Conservation (phyloP, 2,113 vertebrate species). For the Rostratula benghalensis region DNA sequence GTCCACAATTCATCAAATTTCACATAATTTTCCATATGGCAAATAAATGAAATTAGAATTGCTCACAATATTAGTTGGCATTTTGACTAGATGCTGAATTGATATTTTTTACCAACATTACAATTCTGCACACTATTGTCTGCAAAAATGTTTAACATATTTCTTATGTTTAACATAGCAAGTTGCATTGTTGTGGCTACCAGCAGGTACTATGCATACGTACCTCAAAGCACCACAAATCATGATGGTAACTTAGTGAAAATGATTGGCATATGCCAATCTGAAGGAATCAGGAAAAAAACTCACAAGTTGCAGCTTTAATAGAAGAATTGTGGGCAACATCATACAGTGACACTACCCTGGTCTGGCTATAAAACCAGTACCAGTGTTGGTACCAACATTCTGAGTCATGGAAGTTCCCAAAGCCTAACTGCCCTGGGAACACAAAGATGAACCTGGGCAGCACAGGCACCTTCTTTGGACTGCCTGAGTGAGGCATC, state of each 20-base stretch:
- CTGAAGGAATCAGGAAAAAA: background rate
- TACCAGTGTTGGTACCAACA: fast-evolving
- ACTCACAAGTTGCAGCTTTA: background rate
- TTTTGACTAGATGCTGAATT: background rate
- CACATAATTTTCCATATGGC: background rate
- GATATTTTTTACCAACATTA: background rate
- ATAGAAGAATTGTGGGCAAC: background rate
- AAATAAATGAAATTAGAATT: background rate
- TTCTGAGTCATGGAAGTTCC: background rate
- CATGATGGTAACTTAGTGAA: background rate
- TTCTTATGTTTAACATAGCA: background rate
- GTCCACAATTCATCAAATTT: background rate
- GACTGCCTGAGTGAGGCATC: background rate
- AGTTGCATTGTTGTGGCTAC: background rate
- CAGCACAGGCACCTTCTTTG: background rate
- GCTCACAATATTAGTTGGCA: background rate
- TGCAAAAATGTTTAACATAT: background rate
- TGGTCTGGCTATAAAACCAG: background rate
- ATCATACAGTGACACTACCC: background rate
- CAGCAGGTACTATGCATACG: background rate
- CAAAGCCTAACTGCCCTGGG: background rate
- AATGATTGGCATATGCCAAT: background rate
- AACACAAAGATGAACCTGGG: background rate
- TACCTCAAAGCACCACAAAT: background rate
- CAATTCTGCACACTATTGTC: background rate